Percentiles rank a stretch among this genome's conserved stretches.
phyloP scores from a whole-genome alignment of 2,797 vertebrate genomes.

The Gypaetus barbatus region DNA sequence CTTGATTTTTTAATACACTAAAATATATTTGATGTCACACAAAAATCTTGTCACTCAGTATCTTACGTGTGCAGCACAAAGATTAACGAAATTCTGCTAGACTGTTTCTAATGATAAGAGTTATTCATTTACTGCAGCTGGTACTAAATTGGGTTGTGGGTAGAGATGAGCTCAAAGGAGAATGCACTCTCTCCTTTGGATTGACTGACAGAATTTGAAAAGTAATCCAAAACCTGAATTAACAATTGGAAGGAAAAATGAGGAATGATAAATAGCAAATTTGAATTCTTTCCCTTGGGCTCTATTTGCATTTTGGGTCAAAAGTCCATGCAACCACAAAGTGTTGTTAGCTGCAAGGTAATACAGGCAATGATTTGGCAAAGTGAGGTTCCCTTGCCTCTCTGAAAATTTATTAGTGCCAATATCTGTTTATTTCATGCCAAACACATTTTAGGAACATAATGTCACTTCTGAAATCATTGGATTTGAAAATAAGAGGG shows the following conservation, averaged over 20 bases:
- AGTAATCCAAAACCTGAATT: neutral
- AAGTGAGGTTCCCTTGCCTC: neutral
- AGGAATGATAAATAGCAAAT: neutral
- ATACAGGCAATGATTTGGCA: neutral
- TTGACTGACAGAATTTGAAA: neutral
- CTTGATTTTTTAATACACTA: neutral
- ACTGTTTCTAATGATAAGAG: neutral
- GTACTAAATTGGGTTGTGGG: neutral
- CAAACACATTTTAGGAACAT: neutral
- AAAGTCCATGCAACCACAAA: neutral
- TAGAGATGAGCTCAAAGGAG: neutral
- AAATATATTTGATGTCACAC: neutral
- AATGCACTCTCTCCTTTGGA: neutral
- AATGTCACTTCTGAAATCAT: conserved; percentile 12
- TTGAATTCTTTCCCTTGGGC: neutral
- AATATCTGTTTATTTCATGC: neutral
- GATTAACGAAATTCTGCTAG: neutral
- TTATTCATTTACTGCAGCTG: neutral
- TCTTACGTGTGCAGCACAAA: neutral
- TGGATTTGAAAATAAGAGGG: conserved; percentile 3
- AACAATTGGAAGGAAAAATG: neutral
- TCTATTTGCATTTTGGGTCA: neutral
- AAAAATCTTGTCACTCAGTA: neutral
- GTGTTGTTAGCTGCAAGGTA: neutral
- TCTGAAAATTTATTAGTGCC: neutral